phyloP scores from a whole-genome alignment of 2,113 vertebrate species.

The Pogona vitticeps region DNA sequence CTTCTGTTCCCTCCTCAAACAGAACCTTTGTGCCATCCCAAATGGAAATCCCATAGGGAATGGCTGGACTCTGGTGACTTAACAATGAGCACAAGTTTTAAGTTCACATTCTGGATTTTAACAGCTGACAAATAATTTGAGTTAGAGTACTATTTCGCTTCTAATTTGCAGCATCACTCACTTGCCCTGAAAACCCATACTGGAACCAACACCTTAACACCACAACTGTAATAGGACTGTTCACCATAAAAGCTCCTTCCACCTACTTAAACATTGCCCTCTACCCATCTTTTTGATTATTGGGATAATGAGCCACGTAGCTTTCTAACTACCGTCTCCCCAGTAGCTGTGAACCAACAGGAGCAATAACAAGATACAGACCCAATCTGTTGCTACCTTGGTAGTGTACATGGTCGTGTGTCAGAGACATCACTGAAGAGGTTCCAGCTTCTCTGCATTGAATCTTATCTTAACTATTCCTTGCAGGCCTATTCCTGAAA shows the following conservation, averaged over 20 bases:
- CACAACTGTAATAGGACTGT: neutral
- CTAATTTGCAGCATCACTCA: neutral
- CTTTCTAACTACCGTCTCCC: neutral
- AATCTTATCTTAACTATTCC: neutral
- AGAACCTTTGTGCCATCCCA: neutral
- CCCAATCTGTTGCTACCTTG: neutral
- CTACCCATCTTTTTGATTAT: neutral
- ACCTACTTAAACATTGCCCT: neutral
- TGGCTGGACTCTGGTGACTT: neutral
- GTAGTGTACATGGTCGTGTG: neutral
- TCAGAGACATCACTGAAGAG: neutral
- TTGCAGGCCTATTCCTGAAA: neutral
- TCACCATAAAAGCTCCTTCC: neutral
- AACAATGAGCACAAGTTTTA: neutral
- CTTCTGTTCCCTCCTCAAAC: neutral
- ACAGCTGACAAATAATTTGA: neutral
- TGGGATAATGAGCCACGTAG: neutral
- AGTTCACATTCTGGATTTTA: neutral
- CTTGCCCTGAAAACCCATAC: slow-evolving; percentile 1
- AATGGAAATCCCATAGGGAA: neutral
- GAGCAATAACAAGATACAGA: neutral
- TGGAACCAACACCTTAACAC: neutral
- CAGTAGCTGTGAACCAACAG: neutral
- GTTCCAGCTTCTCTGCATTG: neutral
- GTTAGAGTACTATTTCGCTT: neutral